Evolutionary conservation across 2,113 vertebrate genomes (phyloP).

Genomic region (Cyphomyrus plagiostoma): DNA sequence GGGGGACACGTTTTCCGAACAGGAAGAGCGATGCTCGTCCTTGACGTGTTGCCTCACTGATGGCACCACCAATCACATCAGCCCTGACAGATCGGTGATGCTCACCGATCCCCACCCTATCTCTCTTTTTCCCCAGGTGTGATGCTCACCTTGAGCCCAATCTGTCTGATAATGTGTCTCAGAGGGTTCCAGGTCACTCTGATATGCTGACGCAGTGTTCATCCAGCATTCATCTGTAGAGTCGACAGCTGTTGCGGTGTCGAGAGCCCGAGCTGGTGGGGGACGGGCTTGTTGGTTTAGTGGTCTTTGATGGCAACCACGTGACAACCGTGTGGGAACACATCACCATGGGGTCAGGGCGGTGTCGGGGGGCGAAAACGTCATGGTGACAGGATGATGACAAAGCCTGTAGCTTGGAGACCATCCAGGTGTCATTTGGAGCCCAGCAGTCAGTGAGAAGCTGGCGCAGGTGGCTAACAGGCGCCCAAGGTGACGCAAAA

Average conservation of each 20-base stretch:
- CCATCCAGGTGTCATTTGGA: not conserved
- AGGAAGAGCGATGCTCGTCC: conserved; percentile 20
- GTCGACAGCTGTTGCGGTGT: not conserved
- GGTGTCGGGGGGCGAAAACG: not conserved
- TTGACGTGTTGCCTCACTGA: conserved; percentile 31
- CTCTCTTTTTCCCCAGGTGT: not conserved
- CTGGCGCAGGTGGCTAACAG: not conserved
- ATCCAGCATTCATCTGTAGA: not conserved
- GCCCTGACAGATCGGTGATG: conserved; percentile 17
- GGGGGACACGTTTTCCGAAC: not conserved
- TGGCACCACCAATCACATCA: conserved; percentile 44
- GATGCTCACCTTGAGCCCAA: conserved; percentile 26
- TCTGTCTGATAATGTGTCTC: conserved; percentile 24
- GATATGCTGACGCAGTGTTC: conserved; percentile 10
- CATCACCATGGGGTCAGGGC: not conserved
- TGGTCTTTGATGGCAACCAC: not conserved
- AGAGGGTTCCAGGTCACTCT: conserved; percentile 31
- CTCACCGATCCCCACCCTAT: not conserved
- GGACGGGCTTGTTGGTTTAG: not conserved
- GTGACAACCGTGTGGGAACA: not conserved
- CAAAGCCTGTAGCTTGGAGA: not conserved
- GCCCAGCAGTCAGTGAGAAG: not conserved
- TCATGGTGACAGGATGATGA: not conserved
- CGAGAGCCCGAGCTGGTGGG: not conserved
- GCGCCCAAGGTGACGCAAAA: not conserved